Base-by-base conservation (phyloP, 2,888 invertebrate species). In the Crioceris asparagi region DNA sequence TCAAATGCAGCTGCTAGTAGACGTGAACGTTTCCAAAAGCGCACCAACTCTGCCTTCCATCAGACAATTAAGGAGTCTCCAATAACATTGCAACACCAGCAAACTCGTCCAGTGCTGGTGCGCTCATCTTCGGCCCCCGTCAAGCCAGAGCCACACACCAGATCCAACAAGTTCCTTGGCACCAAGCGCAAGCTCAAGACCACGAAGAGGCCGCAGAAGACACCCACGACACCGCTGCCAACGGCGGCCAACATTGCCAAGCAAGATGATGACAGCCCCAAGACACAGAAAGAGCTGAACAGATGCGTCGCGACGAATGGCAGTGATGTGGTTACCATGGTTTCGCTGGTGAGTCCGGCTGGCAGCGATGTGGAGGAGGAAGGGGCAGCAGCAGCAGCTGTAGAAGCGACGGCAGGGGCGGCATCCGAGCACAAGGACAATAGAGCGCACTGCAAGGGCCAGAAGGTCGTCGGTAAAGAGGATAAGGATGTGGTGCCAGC, bases 341-440 rank as follows among this genome's bases (percentile, higher is more conserved):
- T 80, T 0, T 79, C 79, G 0, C 59, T 80, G 29, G 65, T 79
- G 3, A 78, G 77, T 52, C 76, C 79, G 1, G 72, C 74, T 12
- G 75, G 72, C 25, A 78, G 77, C 52, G 79, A 79, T 38, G 70
- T 68, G 14, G 77, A 77, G 48, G 69, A 69, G 8, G 67, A 71
- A 35, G 63, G 62, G 4, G 66, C 35, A n/a, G n/a, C n/a, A n/a
- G n/a, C n/a, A n/a, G n/a, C n/a, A n/a, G n/a, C n/a, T n/a, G n/a
- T n/a, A n/a, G n/a, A n/a, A n/a, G n/a, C n/a, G n/a, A n/a, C n/a
- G n/a, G n/a, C n/a, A n/a, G n/a, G n/a, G n/a, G n/a, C 67, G 39
- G 64, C n/a, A n/a, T n/a, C n/a, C n/a, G n/a, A 49, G 14, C 40
- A 46, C 29, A 36, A 40, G 14, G 42, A 47, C 25, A 37, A 39